Percentiles rank a stretch among this genome's conserved stretches.
Evolutionary conservation across 2,888 invertebrate species (phyloP).

Genomic region (Capitulum mitella): DNA sequence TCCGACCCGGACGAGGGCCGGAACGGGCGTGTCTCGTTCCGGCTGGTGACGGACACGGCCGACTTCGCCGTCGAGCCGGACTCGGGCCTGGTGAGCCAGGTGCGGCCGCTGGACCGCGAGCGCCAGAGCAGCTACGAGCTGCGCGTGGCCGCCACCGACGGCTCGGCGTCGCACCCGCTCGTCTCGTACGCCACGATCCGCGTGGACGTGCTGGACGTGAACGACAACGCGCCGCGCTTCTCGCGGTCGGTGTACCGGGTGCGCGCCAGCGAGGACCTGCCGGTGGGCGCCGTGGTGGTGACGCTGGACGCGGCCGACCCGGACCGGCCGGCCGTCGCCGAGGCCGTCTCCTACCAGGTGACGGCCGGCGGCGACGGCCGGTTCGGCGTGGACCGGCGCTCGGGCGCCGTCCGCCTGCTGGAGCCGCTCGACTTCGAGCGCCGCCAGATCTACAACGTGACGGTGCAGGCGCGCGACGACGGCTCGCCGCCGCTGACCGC

Average conservation of each 20-base stretch:
- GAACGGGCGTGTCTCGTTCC: conserved; percentile 68
- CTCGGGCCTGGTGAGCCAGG: conserved; percentile 68
- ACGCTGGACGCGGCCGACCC: conserved; percentile 75
- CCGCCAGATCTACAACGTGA: conserved; percentile 78
- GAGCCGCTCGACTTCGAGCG: conserved; percentile 78
- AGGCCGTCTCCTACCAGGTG: conserved; percentile 52
- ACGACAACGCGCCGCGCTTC: conserved; percentile 80
- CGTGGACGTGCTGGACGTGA: conserved; percentile 77
- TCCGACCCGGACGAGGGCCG: conserved; percentile 75
- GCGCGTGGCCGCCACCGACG: conserved; percentile 70
- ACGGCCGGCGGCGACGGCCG: conserved; percentile 52
- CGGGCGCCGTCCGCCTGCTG: conserved; percentile 76
- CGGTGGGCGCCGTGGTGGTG: conserved; percentile 75
- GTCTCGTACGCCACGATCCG: conserved; percentile 74
- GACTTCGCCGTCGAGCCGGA: conserved; percentile 68
- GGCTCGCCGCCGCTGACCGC: conserved; percentile 73
- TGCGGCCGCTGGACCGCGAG: conserved; percentile 75
- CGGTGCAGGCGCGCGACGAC: conserved; percentile 74
- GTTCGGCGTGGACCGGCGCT: conserved; percentile 74
- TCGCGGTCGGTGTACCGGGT: conserved; percentile 54
- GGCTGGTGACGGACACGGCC: conserved; percentile 62
- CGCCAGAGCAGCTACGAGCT: conserved; percentile 70
- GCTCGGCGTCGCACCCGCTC: conserved; percentile 55
- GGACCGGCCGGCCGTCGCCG: conserved; percentile 73
- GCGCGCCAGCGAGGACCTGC: conserved; percentile 84